phyloP scores from a whole-genome alignment of 2,888 invertebrate genomes.

The Chaitophorus viminalis region DNA sequence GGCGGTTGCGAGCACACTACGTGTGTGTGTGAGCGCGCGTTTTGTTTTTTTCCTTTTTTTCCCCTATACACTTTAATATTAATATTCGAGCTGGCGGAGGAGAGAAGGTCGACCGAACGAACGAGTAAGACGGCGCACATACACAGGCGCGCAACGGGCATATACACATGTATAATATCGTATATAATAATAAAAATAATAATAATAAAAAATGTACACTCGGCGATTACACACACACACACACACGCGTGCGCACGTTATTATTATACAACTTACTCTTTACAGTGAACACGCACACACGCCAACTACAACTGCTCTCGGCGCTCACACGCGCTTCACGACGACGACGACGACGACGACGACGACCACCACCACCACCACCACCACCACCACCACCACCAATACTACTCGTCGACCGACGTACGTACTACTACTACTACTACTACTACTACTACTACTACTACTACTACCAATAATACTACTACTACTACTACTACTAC shows the following conservation, averaged over 20 bases:
- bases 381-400: conserved; percentile 2
- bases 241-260: neutral
- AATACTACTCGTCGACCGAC: too few relatives aligned
- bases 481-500: conserved; percentile 45
- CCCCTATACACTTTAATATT: neutral
- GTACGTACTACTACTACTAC: conserved; percentile 14
- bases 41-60: neutral
- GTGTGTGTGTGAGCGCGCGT: neutral
- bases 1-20: neutral
- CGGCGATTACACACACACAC: conserved; percentile 15
- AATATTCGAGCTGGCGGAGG: conserved; percentile 13
- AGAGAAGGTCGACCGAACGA: conserved; percentile 45
- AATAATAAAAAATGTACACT: too few relatives aligned
- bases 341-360: too few relatives aligned
- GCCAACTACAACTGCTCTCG: conserved; percentile 1
- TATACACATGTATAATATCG: neutral
- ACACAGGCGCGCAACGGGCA: conserved; percentile 8
- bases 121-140: conserved; percentile 13
- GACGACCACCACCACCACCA: neutral
- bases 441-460: conserved; percentile 37
- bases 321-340: neutral
- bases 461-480: conserved; percentile 10
- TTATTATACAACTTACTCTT: neutral
- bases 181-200: too few relatives aligned
- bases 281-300: neutral